Percentiles rank a stretch among this genome's conserved stretches.
Evolutionary conservation across 2,113 vertebrate genomes (phyloP).

Genomic region (Dasyornis broadbenti): DNA sequence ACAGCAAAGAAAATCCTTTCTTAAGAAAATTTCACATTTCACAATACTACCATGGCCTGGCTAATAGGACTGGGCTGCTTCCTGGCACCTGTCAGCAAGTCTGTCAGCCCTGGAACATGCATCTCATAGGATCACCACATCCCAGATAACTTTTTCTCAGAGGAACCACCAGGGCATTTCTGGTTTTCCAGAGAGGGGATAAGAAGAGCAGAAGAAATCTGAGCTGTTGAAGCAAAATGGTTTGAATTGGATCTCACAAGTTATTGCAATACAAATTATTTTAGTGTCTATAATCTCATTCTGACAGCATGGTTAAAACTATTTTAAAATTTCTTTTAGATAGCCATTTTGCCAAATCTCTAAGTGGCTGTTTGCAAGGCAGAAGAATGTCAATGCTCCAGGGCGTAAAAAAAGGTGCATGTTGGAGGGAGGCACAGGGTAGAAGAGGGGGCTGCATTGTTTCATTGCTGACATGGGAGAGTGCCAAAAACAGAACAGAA

Average conservation of each 20-base stretch:
- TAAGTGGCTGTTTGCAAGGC: neutral
- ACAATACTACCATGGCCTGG: neutral
- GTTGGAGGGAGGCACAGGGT: neutral
- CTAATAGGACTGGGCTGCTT: neutral
- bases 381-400: neutral
- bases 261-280: neutral
- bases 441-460: neutral
- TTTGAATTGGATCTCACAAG: neutral
- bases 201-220: neutral
- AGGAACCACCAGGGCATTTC: neutral
- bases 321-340: neutral
- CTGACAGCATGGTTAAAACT: neutral
- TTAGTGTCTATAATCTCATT: neutral
- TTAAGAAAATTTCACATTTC: neutral
- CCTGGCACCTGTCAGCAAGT: neutral
- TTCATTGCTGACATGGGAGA: neutral
- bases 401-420: fast-evolving
- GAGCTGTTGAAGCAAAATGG: neutral
- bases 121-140: neutral
- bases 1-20: neutral
- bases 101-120: neutral
- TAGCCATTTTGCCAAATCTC: neutral
- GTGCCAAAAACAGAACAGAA: neutral
- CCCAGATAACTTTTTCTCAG: neutral
- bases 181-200: neutral